Percentiles rank a stretch among this genome's conserved stretches.
These are phyloP conservation scores for Xylota segnis DNA, from an alignment of 2,888 invertebrate species.

Conservation along the genomic window DNA sequence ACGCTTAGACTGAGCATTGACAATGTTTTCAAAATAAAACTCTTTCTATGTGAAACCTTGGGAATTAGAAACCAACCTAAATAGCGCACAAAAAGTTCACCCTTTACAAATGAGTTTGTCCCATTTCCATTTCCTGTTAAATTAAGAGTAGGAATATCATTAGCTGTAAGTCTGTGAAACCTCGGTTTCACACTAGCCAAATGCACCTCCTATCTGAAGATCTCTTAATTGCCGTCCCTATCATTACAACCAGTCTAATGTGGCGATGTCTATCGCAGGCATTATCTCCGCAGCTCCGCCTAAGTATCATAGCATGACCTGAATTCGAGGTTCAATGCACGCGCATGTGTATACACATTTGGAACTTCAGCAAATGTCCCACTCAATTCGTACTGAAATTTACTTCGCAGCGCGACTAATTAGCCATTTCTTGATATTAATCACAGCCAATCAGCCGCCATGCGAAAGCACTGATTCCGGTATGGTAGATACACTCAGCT, in stretches of 20 bases:
- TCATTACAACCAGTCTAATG: neutral
- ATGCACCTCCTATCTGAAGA: conserved; percentile 4
- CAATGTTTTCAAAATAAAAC: no score
- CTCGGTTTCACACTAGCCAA: neutral
- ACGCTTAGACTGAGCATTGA: no score
- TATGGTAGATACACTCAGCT: conserved; percentile 1
- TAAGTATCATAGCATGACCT: conserved; percentile 41
- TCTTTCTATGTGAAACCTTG: no score
- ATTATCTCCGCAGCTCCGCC: neutral
- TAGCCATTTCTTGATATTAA: conserved; percentile 66
- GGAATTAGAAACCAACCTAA: no score
- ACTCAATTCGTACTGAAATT: conserved; percentile 29
- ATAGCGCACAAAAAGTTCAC: no score
- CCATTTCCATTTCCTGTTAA: neutral
- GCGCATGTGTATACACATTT: neutral
- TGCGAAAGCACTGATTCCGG: conserved; percentile 6
- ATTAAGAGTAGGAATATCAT: neutral
- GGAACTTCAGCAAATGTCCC: conserved; percentile 4
- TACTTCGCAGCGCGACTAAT: conserved; percentile 55
- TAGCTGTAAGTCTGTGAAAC: neutral
- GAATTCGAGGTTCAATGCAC: conserved; percentile 55
- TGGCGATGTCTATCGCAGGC: neutral
- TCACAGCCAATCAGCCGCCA: conserved; percentile 58
- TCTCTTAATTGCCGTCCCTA: conserved; percentile 14
- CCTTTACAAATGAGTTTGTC: neutral